A percentile compares a stretch with the other conserved stretches of the same genome.
Evolutionary conservation across 2,797 vertebrate genomes (phyloP).

Genomic region (Bovichtus variegatus): DNA sequence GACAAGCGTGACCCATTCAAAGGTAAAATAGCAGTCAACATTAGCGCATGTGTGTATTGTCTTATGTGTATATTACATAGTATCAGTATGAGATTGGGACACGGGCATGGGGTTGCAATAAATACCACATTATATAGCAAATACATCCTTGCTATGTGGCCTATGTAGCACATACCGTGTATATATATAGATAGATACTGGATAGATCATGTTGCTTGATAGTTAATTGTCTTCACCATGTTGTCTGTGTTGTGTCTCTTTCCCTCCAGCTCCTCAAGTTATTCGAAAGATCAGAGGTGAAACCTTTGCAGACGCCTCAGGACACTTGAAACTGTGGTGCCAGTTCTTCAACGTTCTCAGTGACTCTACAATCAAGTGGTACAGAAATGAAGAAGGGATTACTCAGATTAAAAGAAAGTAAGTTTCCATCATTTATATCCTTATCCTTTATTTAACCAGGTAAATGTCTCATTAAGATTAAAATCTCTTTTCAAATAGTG

Average conservation of each 20-base stretch:
- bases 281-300: constrained; percentile 95
- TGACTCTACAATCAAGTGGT: constrained; percentile 92
- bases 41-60: not conserved
- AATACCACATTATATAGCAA: not conserved
- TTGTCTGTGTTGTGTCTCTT: constrained; percentile 16
- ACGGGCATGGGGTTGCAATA: not conserved
- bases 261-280: constrained; percentile 92
- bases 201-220: not conserved
- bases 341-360: constrained; percentile 97
- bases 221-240: constrained; percentile 10
- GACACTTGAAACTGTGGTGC: constrained; percentile 97
- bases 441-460: too few relatives aligned
- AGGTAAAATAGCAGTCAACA: constrained; percentile 81
- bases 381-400: constrained; percentile 89
- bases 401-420: constrained; percentile 89
- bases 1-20: constrained; percentile 89
- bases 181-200: not conserved
- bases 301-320: constrained; percentile 90
- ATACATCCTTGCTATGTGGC: not conserved
- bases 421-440: too few relatives aligned
- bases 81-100: not conserved
- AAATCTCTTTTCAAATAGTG: too few relatives aligned
- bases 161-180: not conserved
- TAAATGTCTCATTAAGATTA: too few relatives aligned
- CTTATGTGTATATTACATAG: not conserved